Conservation (phyloP, 2,113 vertebrate genomes). For the Geococcyx californianus region DNA sequence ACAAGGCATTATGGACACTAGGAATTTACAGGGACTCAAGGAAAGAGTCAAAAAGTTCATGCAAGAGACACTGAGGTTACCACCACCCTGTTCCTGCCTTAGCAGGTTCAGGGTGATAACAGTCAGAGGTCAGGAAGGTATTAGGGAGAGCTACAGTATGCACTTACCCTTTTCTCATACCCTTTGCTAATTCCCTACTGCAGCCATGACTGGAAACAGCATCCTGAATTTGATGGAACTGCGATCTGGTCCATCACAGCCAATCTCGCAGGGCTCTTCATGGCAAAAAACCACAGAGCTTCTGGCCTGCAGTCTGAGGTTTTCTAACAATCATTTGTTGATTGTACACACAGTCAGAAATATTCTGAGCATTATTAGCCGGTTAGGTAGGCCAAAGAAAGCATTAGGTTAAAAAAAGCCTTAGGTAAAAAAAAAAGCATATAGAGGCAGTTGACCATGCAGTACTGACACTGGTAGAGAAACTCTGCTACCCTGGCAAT, state of each 20-base stretch:
- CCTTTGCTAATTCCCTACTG: background rate
- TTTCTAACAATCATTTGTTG: background rate
- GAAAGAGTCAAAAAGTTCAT: background rate
- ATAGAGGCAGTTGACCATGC: constrained; percentile 5
- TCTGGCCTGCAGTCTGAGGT: background rate
- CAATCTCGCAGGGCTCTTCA: background rate
- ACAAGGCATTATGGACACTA: background rate
- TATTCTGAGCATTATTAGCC: background rate
- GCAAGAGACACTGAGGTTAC: background rate
- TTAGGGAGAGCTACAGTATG: background rate
- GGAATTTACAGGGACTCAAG: background rate
- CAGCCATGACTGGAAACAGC: background rate
- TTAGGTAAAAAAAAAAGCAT: background rate
- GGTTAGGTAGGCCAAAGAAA: background rate
- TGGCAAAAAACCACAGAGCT: background rate
- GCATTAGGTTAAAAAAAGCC: background rate
- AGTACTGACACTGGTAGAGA: background rate
- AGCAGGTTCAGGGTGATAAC: background rate
- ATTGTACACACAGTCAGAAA: background rate
- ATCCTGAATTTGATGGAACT: background rate
- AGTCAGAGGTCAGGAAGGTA: background rate
- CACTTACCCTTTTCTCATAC: background rate
- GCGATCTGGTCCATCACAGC: background rate
- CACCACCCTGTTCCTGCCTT: background rate
- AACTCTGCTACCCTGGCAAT: constrained; percentile 14